phyloP scores from a whole-genome alignment of 2,113 vertebrate genomes.

The Xiphias gladius region DNA sequence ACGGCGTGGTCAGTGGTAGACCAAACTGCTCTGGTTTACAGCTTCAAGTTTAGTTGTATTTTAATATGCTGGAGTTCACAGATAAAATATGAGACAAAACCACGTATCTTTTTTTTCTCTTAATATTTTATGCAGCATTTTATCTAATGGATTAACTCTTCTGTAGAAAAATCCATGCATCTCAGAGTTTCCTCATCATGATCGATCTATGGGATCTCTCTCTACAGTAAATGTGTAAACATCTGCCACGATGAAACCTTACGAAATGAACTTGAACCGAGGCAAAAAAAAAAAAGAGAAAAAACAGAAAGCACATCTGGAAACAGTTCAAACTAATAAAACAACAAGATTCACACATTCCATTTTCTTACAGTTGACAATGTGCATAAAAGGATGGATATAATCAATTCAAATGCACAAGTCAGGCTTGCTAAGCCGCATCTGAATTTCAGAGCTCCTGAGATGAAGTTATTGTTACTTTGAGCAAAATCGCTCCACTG shows the following conservation, averaged over 20 bases:
- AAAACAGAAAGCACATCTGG: constrained; percentile 12
- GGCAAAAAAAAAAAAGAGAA: not conserved
- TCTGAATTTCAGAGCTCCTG: constrained; percentile 45
- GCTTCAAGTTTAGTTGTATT: not conserved
- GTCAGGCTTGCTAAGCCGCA: constrained; percentile 25
- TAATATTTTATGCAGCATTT: not conserved
- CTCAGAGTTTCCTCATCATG: not conserved
- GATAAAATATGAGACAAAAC: not conserved
- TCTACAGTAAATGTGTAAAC: constrained; percentile 1
- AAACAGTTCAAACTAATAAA: constrained; percentile 15
- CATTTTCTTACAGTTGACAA: not conserved
- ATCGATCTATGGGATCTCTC: not conserved
- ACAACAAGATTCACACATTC: constrained; percentile 21
- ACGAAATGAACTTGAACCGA: not conserved
- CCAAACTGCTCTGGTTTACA: constrained; percentile 16
- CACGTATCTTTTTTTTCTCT: not conserved
- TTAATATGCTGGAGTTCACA: not conserved
- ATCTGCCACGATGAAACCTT: not conserved
- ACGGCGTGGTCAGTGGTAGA: constrained; percentile 15
- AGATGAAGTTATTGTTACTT: constrained; percentile 59
- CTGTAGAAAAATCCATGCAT: not conserved
- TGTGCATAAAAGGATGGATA: not conserved
- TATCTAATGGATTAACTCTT: not conserved
- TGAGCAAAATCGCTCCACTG: constrained; percentile 47
- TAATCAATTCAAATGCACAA: constrained; percentile 6